These are phyloP conservation scores for Agelas oroides DNA, from an alignment of 37 sponge, comb jelly and placozoan species.

Conservation along the genomic window DNA sequence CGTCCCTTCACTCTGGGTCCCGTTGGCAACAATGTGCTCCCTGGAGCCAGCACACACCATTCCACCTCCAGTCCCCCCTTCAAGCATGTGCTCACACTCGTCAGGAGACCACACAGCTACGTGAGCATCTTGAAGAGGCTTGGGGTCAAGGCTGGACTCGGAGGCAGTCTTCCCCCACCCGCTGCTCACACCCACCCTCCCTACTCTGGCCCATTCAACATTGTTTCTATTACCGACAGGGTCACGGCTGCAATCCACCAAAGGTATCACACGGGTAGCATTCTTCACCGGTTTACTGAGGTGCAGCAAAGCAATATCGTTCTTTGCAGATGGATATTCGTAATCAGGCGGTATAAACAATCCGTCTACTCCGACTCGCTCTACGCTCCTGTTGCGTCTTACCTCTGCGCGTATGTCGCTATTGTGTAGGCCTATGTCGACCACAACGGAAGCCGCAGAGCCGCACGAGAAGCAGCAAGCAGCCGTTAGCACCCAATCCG, in stretches of 20 bases:
- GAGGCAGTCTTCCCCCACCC: neutral
- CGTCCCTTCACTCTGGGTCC: neutral
- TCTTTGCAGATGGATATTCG: neutral
- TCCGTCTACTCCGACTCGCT: neutral
- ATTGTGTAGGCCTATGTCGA: slow-evolving; percentile 6
- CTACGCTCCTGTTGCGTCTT: neutral
- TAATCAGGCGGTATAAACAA: neutral
- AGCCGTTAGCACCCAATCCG: slow-evolving; percentile 4
- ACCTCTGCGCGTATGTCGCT: slow-evolving; percentile 13
- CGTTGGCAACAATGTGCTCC: neutral
- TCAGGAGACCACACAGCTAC: neutral
- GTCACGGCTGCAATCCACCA: neutral
- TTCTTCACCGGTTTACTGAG: neutral
- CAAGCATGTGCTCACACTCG: neutral
- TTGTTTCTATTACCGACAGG: neutral
- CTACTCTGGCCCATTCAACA: neutral
- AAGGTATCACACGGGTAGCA: neutral
- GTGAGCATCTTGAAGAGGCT: slow-evolving; percentile 12
- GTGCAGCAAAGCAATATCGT: slow-evolving; percentile 13
- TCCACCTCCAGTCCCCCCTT: neutral
- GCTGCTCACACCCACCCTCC: neutral
- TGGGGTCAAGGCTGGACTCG: neutral
- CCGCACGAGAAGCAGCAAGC: slow-evolving; percentile 6
- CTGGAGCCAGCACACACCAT: neutral
- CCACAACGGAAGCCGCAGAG: neutral